Percentiles rank a stretch among this genome's conserved stretches.
These are phyloP conservation scores for Digitonthophagus gazella DNA, from an alignment of 2,888 invertebrate genomes.

Conservation along the genomic window DNA sequence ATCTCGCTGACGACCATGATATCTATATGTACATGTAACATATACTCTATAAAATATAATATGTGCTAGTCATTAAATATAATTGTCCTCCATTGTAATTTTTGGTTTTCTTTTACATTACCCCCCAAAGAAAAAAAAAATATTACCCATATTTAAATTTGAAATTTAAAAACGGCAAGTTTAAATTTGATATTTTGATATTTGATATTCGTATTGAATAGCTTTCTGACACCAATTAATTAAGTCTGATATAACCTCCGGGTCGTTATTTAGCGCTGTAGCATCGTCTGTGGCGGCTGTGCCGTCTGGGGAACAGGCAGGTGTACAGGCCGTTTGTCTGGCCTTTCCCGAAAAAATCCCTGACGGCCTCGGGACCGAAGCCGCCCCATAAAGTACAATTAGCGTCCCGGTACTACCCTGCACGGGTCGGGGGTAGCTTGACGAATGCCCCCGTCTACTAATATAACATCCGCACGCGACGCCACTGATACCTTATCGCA, in stretches of 20 bases:
- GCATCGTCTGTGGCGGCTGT: neutral
- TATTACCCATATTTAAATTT: neutral
- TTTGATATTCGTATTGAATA: neutral
- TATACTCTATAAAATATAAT: conserved; percentile 42
- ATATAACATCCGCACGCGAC: conserved; percentile 46
- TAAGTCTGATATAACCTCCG: neutral
- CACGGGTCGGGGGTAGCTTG: conserved; percentile 41
- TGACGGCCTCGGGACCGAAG: neutral
- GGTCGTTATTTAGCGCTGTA: neutral
- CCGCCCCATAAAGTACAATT: conserved; percentile 42
- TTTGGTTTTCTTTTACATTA: conserved; percentile 21
- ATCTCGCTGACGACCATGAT: conserved; percentile 42
- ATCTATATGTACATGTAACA: conserved; percentile 47
- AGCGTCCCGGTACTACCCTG: conserved; percentile 42
- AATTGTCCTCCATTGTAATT: conserved; percentile 49
- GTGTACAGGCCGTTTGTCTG: neutral
- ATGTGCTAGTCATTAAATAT: conserved; percentile 49
- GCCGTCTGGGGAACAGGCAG: neutral
- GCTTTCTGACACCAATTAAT: conserved; percentile 6
- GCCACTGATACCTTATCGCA: conserved; percentile 19
- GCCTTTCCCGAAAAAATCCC: neutral
- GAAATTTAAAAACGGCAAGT: neutral
- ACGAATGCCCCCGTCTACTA: conserved; percentile 44
- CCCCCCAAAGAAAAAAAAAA: neutral
- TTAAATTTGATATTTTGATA: neutral